Base-by-base conservation (phyloP, 2,113 vertebrate genomes). In the Cyrtonyx montezumae region DNA sequence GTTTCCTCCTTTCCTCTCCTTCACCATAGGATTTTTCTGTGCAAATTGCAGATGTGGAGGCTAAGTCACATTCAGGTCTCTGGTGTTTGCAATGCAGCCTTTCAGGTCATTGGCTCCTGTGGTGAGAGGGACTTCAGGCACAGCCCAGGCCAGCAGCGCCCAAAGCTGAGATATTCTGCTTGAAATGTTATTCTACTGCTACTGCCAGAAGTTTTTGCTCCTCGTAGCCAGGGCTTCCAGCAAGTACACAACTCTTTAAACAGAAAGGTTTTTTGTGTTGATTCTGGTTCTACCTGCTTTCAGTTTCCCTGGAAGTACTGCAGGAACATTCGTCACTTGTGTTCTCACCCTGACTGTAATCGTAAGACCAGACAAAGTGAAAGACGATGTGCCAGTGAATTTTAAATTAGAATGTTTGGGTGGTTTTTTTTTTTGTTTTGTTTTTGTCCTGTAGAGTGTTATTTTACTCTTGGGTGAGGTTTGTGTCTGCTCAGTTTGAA, bases 41-140 rank as follows among this genome's bases (percentile, higher is more conserved):
- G 42, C 7, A 2, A 65, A 13, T 48, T 86, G 53, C 55, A 76
- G 55, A 30, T 32, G 9, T 0, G 0, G 20, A 51, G 43, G 13
- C n/a, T 58, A 30, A 77, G 16, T 23, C 1, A 2, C 73, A 48
- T 49, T 25, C 3, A 2, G 63, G 74, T 1, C 83, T 70, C 15
- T 36, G 42, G 11, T 43, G 18, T 15, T 10, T n/a, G 26, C 55
- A 79, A 46, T 56, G 25, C 43, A 73, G 21, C 36, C 17, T 26
- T 62, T 2, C 1, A 85, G 34, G 18, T 63, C 40, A 23, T 43
- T 36, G 45, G 23, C 51, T 71, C 21, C 76, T 90, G 34, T 58
- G 67, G 26, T 19, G 37, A 22, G 28, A 88, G 92, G 43, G 51
- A 45, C 28, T 46, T 79, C 23, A 84, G 46, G 66, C 20, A 58